These are phyloP conservation scores for Neosalanx taihuensis DNA, from an alignment of 2,797 vertebrate genomes.

Conservation along the genomic window DNA sequence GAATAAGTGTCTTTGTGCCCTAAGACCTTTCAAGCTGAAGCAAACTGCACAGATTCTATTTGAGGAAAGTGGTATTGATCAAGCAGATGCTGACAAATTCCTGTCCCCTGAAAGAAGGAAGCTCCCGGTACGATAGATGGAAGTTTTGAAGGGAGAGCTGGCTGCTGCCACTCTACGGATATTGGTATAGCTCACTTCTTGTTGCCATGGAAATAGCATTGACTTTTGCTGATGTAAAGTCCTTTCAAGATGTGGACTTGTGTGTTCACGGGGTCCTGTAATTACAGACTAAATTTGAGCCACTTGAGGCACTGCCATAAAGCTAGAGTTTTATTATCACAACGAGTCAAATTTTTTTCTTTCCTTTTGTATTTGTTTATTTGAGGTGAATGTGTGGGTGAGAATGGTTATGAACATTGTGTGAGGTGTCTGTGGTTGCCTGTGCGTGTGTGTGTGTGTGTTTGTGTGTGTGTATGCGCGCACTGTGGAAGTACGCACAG, in stretches of 20 bases:
- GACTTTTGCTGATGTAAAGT: constrained; percentile 51
- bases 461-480: constrained; percentile 8
- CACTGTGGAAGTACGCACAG: neutral
- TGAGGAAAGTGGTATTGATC: constrained; percentile 68
- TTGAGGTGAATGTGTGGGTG: constrained; percentile 15
- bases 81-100: constrained; percentile 62
- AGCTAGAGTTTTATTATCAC: neutral
- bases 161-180: constrained; percentile 26
- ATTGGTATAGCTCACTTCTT: constrained; percentile 35
- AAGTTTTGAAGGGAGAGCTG: constrained; percentile 35
- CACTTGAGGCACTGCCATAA: constrained; percentile 42
- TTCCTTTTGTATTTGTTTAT: constrained; percentile 20
- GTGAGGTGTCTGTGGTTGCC: constrained; percentile 2
- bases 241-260: constrained; percentile 47
- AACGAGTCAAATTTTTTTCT: constrained; percentile 28
- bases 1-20: constrained; percentile 65
- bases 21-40: constrained; percentile 64
- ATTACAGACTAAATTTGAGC: constrained; percentile 48
- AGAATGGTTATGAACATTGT: constrained; percentile 11
- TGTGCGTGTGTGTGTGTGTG: constrained; percentile 14
- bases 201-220: constrained; percentile 57
- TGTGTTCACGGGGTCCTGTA: constrained; percentile 40
- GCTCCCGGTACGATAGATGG: constrained; percentile 46
- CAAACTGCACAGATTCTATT: constrained; percentile 61
- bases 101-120: constrained; percentile 44